These are phyloP conservation scores for Pristionchus mayeri DNA, from an alignment of 2,888 invertebrate species.

Conservation along the genomic window DNA sequence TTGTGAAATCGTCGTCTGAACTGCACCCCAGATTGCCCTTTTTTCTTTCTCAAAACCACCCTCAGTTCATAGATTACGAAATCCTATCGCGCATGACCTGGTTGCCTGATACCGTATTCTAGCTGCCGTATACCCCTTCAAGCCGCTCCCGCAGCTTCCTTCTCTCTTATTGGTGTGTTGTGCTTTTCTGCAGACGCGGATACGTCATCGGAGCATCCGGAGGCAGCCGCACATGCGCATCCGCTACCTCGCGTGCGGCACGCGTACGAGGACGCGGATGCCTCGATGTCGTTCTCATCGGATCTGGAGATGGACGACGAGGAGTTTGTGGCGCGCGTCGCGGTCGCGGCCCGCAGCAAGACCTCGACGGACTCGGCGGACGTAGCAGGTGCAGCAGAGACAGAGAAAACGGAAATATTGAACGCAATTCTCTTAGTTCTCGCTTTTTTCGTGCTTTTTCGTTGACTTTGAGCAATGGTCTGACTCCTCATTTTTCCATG, in stretches of 20 bases:
- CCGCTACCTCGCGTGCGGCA: background rate
- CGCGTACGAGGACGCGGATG: background rate
- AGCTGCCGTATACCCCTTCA: too few relatives aligned
- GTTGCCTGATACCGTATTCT: background rate
- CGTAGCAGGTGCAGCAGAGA: conserved; percentile 16
- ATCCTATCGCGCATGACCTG: background rate
- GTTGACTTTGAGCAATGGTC: too few relatives aligned
- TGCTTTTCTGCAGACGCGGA: conserved; percentile 33
- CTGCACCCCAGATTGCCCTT: background rate
- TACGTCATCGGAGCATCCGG: conserved; percentile 5
- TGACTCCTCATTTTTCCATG: too few relatives aligned
- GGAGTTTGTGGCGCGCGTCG: conserved; percentile 24
- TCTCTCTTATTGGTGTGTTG: background rate
- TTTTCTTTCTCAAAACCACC: background rate
- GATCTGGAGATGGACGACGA: conserved; percentile 19
- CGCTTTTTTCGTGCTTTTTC: too few relatives aligned
- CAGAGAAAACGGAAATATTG: too few relatives aligned
- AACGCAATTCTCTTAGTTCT: too few relatives aligned
- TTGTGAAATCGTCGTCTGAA: too few relatives aligned
- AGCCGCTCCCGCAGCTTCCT: background rate
- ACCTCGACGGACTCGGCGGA: conserved; percentile 36
- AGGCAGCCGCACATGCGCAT: background rate
- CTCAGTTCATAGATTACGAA: background rate
- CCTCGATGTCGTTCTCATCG: background rate
- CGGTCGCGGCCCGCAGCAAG: conserved; percentile 6